Base-by-base conservation (phyloP, 2,113 vertebrate genomes). In the Esox niger region DNA sequence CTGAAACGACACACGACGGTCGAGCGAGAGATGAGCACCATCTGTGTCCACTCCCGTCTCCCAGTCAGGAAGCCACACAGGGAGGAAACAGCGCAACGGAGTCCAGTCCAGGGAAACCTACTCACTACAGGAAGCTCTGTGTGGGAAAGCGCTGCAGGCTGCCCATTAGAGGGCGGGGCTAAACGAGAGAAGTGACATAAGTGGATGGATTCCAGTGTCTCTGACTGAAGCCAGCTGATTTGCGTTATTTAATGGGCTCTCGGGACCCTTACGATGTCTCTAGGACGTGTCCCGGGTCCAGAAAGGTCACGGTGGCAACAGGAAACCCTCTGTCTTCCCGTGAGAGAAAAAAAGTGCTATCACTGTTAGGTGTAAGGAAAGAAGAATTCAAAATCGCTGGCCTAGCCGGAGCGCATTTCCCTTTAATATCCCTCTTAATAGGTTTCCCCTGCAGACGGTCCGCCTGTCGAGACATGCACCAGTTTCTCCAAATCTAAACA, bases 111-210 rank as follows among this genome's bases (percentile, higher is more conserved):
- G 66, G 69, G 59, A 62, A 71, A 20, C 73, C 71, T 62, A 61
- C 69, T 30, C 56, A 58, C 72, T 75, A 69, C 82, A 85, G 86
- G 74, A 89, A 84, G 73, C 61, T 35, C 11, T 71, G 64, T 75
- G 83, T 89, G 83, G 75, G 84, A 87, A 88, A 78, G 59, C 38
- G 59, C 61, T 61, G 61, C 26, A 31, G 31, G 43, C 38, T 62
- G 65, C 73, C 64, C 57, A 80, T 35, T 31, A 58, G 79, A 47
- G 62, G 78, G 60, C 57, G 29, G 25, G 8, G 30, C 65, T 79
- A 25, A 60, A 17, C 73, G 64, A 23, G 30, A 75, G 54, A 46
- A 23, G 32, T 56, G 23, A 68, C 65, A 26, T 47, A 30, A 43
- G 69, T 33, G n/a, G 77, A 68, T 63, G 68, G 57, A 58, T 25